Percentiles rank a stretch among this genome's conserved stretches.
Evolutionary conservation across 2,888 invertebrate genomes (phyloP).

Genomic region (Hirudinaria manillensis): DNA sequence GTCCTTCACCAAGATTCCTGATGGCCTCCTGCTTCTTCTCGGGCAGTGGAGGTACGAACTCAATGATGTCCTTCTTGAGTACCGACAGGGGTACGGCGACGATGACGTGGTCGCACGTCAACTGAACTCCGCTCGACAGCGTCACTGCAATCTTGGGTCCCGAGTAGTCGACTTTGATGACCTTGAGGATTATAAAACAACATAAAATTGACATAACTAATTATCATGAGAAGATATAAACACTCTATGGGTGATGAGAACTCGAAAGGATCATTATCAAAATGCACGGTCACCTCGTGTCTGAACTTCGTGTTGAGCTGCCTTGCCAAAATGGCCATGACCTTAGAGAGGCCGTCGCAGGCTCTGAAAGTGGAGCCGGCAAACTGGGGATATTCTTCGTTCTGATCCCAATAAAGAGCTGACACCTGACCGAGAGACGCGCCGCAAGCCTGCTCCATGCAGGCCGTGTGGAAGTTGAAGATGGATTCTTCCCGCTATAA

Average conservation of each 20-base stretch:
- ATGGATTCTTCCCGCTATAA: slow-evolving; percentile 51
- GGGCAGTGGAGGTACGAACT: slow-evolving; percentile 55
- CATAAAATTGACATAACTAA: background rate
- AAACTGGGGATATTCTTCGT: slow-evolving; percentile 56
- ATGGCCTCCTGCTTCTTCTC: slow-evolving; percentile 52
- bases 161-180: slow-evolving; percentile 29
- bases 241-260: too few species aligned
- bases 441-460: slow-evolving; percentile 57
- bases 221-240: background rate
- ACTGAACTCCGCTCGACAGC: slow-evolving; percentile 43
- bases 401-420: slow-evolving; percentile 56
- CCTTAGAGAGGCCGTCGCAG: slow-evolving; percentile 49
- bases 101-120: slow-evolving; percentile 50
- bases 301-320: slow-evolving; percentile 51
- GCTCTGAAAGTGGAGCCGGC: slow-evolving; percentile 54
- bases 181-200: slow-evolving; percentile 16
- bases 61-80: slow-evolving; percentile 48
- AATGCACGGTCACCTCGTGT: slow-evolving; percentile 44
- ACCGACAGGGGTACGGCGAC: slow-evolving; percentile 55
- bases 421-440: slow-evolving; percentile 51
- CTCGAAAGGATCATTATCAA: background rate
- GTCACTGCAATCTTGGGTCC: slow-evolving; percentile 40
- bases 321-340: slow-evolving; percentile 50
- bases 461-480: slow-evolving; percentile 55
- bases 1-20: slow-evolving; percentile 52